Evolutionary conservation across 2,113 vertebrate genomes (phyloP).

Genomic region (Diadophis punctatus): DNA sequence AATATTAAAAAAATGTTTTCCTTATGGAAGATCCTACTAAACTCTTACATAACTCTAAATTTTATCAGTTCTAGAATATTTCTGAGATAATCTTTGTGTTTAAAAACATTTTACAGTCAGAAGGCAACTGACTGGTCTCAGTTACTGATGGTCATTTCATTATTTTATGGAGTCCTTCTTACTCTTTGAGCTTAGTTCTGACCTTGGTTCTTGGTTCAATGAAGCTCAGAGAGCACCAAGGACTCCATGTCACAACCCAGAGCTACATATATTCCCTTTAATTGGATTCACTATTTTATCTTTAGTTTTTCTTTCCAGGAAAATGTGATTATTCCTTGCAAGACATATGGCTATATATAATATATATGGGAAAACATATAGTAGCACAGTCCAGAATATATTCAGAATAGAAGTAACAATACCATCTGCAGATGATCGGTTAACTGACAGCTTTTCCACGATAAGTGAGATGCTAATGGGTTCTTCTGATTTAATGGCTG

Average conservation of each 20-base stretch:
- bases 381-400: background rate
- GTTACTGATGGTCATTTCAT: background rate
- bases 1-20: background rate
- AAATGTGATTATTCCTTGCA: background rate
- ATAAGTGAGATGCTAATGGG: background rate
- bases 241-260: background rate
- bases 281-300: background rate
- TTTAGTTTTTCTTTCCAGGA: background rate
- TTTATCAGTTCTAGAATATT: background rate
- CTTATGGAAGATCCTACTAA: background rate
- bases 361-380: background rate
- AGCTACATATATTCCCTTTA: background rate
- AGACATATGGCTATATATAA: background rate
- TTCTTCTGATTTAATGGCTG: background rate
- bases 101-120: background rate
- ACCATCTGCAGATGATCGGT: background rate
- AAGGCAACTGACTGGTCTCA: background rate
- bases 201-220: background rate
- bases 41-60: background rate
- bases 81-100: background rate
- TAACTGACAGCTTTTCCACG: background rate
- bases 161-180: background rate
- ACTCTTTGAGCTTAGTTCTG: background rate
- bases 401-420: background rate
- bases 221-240: background rate